Evolutionary conservation across 2,888 invertebrate species (phyloP).

Genomic region (Eupeodes luniger): DNA sequence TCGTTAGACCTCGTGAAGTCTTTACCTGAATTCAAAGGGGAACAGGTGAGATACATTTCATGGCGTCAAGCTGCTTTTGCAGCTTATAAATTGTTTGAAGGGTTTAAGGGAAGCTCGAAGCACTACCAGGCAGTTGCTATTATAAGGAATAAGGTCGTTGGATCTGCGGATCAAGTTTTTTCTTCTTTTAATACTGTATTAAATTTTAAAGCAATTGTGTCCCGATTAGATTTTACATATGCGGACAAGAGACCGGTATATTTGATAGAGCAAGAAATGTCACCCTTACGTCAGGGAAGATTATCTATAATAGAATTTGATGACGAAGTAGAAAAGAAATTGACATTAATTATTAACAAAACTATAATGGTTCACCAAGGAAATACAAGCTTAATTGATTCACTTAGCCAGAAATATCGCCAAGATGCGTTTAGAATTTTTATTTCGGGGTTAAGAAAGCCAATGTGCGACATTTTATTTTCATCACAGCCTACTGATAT

Average conservation of each 20-base stretch:
- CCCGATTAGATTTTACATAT: slow-evolving; percentile 71
- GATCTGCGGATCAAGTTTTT: slow-evolving; percentile 49
- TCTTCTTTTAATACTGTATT: slow-evolving; percentile 71
- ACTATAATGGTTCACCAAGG: no score
- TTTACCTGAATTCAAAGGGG: slow-evolving; percentile 26
- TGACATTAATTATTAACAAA: no score
- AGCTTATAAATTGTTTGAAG: slow-evolving; percentile 22
- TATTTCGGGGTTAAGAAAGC: no score
- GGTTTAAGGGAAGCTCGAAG: slow-evolving; percentile 35
- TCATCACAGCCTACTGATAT: no score
- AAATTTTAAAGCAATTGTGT: slow-evolving; percentile 66
- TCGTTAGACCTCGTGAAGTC: slow-evolving; percentile 29
- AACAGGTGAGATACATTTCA: slow-evolving; percentile 13
- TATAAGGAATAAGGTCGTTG: slow-evolving; percentile 53
- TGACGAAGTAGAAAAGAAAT: slow-evolving; percentile 71
- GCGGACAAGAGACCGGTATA: slow-evolving; percentile 72
- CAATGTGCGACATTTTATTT: no score
- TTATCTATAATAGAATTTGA: slow-evolving; percentile 48
- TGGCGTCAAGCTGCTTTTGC: slow-evolving; percentile 45
- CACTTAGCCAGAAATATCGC: no score
- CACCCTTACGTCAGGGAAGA: slow-evolving; percentile 69
- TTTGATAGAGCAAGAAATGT: slow-evolving; percentile 66
- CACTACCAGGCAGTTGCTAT: slow-evolving; percentile 57
- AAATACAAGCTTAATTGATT: no score
- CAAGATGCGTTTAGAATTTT: no score